Conservation (phyloP, 1,140 invertebrate species). For the Drosophila setifemur region DNA sequence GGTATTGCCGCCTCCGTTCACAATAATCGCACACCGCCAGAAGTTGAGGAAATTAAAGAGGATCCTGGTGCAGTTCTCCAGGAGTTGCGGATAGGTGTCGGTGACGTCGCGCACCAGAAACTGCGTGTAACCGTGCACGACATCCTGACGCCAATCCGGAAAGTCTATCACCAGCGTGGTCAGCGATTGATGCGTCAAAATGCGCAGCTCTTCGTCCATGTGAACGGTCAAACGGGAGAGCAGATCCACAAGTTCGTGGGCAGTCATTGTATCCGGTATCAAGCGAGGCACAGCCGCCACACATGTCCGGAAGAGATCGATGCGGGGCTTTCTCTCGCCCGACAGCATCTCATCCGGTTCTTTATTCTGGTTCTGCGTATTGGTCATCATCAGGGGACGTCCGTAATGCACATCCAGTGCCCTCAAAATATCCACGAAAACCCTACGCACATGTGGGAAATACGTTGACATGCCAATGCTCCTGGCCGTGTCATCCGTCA, state of each 20-base stretch:
- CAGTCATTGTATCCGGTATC: conserved; percentile 98
- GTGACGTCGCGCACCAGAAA: conserved; percentile 96
- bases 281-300: conserved; percentile 98
- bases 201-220: conserved; percentile 95
- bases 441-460: conserved; percentile 96
- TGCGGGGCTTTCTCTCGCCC: conserved; percentile 98
- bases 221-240: conserved; percentile 95
- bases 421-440: conserved; percentile 97
- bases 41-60: conserved; percentile 94
- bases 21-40: conserved; percentile 92
- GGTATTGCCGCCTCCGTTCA: conserved; percentile 49
- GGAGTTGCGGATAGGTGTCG: conserved; percentile 93
- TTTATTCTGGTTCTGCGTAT: conserved; percentile 97
- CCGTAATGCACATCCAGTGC: conserved; percentile 98
- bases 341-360: conserved; percentile 98
- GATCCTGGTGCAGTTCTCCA: conserved; percentile 97
- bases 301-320: conserved; percentile 98
- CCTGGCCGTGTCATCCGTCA: conserved; percentile 96
- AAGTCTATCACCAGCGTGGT: conserved; percentile 98
- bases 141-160: conserved; percentile 98
- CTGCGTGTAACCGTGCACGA: conserved; percentile 96
- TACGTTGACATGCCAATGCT: conserved; percentile 98
- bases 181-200: conserved; percentile 96
- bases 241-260: conserved; percentile 96
- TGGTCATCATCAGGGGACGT: conserved; percentile 96